A percentile compares a stretch with the other conserved stretches of the same genome.
These are phyloP conservation scores for Bergia puertoricense DNA, from an alignment of 92 coral and sea anemone species.

Conservation along the genomic window DNA sequence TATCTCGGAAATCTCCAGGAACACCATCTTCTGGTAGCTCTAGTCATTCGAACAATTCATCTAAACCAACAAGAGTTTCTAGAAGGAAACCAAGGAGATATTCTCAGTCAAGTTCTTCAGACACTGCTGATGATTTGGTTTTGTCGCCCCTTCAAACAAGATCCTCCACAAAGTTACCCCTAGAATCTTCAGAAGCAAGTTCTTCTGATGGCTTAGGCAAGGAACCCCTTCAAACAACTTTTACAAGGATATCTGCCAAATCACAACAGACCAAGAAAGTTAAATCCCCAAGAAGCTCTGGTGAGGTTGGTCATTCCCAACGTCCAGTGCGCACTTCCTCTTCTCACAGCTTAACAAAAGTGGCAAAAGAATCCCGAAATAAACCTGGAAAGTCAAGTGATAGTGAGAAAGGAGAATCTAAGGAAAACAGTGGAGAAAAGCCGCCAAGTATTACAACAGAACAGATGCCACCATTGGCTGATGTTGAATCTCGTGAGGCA, in stretches of 20 bases:
- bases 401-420: neutral
- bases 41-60: neutral
- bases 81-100: neutral
- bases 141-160: neutral
- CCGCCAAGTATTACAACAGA: neutral
- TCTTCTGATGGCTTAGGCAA: neutral
- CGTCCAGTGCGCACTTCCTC: neutral
- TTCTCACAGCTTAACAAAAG: neutral
- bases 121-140: neutral
- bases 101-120: neutral
- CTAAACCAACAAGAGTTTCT: neutral
- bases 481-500: conserved; percentile 33
- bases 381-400: neutral
- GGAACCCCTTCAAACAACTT: neutral
- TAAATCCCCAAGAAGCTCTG: neutral
- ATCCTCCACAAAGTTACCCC: neutral
- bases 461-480: neutral
- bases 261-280: neutral
- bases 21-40: conserved; percentile 19
- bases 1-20: conserved; percentile 2
- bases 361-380: neutral
- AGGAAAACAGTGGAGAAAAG: neutral
- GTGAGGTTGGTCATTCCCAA: neutral
- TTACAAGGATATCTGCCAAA: neutral
- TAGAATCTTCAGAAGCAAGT: neutral